These are phyloP conservation scores for Micromussa lordhowensis DNA, from an alignment of 92 coral and sea anemone species.

Conservation along the genomic window DNA sequence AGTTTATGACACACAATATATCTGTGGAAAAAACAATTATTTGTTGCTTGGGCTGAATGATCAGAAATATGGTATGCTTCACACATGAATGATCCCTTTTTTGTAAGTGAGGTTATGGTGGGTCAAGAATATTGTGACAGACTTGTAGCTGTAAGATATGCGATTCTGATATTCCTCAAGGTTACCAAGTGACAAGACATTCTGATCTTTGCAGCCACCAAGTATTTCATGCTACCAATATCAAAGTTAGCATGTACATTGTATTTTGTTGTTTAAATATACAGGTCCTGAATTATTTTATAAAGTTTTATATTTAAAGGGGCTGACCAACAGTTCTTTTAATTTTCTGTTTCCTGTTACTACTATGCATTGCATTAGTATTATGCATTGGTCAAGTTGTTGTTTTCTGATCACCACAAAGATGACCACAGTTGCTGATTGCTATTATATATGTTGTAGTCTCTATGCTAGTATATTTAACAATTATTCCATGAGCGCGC, in stretches of 20 bases:
- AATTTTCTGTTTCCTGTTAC: no score
- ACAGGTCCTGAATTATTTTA: neutral
- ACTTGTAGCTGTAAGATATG: slow-evolving; percentile 5
- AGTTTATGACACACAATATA: slow-evolving; percentile 14
- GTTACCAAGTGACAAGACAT: neutral
- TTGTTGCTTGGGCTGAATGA: slow-evolving; percentile 20
- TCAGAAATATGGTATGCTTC: slow-evolving; percentile 13
- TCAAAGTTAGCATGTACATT: neutral
- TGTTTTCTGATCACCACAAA: neutral
- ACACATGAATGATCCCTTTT: neutral
- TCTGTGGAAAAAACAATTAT: neutral
- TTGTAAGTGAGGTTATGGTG: slow-evolving; percentile 6
- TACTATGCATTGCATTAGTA: neutral
- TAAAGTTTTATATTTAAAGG: neutral
- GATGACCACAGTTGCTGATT: no score
- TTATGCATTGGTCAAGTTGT: neutral
- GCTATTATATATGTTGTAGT: no score
- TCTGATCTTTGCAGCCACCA: slow-evolving; percentile 11
- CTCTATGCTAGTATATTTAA: no score
- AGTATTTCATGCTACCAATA: neutral
- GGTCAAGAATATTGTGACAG: neutral
- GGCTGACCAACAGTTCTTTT: neutral
- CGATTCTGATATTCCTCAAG: slow-evolving; percentile 2
- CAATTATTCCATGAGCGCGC: no score
- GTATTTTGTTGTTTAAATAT: neutral